These are phyloP conservation scores for Hyperoplus immaculatus DNA, from an alignment of 2,797 vertebrate genomes.

Conservation along the genomic window DNA sequence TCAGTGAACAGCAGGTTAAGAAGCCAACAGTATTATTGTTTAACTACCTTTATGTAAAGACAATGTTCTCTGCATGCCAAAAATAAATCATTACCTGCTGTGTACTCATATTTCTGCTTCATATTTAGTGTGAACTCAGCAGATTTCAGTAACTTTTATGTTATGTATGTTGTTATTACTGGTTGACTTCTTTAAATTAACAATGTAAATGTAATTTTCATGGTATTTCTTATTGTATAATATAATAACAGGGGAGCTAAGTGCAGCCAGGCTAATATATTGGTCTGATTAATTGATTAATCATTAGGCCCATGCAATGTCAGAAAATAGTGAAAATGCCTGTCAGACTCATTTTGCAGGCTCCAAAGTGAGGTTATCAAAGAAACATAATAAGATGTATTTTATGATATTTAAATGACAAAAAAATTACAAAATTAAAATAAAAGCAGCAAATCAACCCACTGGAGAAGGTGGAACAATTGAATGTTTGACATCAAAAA, in stretches of 20 bases:
- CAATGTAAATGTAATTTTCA: neutral
- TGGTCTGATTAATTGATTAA: neutral
- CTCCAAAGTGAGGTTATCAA: neutral
- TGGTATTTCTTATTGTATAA: neutral
- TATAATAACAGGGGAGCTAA: neutral
- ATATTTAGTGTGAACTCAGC: slow-evolving; percentile 11
- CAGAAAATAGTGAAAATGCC: too few relatives aligned
- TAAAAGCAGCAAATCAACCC: neutral
- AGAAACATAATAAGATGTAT: fast-evolving
- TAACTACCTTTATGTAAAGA: too few relatives aligned
- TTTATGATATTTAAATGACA: neutral
- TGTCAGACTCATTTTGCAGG: too few relatives aligned
- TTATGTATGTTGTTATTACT: neutral
- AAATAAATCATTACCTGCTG: too few relatives aligned
- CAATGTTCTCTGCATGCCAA: too few relatives aligned
- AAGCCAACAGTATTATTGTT: neutral
- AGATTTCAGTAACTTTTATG: neutral
- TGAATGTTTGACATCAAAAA: neutral
- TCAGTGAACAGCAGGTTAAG: slow-evolving; percentile 19
- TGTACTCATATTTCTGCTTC: slow-evolving; percentile 3
- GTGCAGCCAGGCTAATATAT: neutral
- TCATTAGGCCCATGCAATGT: neutral
- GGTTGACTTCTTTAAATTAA: neutral
- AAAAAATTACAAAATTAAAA: neutral
- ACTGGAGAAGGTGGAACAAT: neutral